Evolutionary conservation across 2,113 vertebrate species (phyloP).

Genomic region (Oceanodroma tethys): DNA sequence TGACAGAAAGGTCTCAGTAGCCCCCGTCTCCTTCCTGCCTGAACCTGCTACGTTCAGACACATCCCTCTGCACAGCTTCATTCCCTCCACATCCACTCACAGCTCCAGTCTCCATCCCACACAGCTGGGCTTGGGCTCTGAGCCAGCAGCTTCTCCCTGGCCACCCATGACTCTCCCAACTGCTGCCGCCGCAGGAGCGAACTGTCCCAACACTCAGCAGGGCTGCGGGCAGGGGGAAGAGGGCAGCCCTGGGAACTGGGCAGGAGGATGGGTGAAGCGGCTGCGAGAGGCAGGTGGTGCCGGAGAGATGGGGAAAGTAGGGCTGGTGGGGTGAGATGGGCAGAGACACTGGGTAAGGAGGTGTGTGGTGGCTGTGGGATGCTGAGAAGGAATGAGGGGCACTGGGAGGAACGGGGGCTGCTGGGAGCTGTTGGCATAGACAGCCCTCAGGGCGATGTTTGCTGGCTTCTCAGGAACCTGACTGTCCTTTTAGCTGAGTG

Average conservation of each 20-base stretch:
- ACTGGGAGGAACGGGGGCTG: not conserved
- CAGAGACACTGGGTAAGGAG: not conserved
- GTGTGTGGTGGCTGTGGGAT: accelerated
- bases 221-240: not conserved
- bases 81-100: not conserved
- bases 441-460: not conserved
- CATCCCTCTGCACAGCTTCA: not conserved
- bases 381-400: not conserved
- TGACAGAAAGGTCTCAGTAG: not conserved
- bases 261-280: not conserved
- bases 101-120: not conserved
- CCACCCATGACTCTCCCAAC: not conserved
- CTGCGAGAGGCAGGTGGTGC: not conserved
- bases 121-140: not conserved
- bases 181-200: not conserved
- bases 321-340: not conserved
- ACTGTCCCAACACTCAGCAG: not conserved
- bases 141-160: not conserved
- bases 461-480: not conserved
- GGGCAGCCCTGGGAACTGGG: not conserved
- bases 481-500: not conserved
- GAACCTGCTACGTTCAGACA: not conserved
- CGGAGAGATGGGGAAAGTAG: not conserved
- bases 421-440: not conserved
- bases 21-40: not conserved